Percentiles rank a stretch among this genome's conserved stretches.
These are phyloP conservation scores for Anomalospiza imberbis DNA, from an alignment of 2,797 vertebrate species.

Conservation along the genomic window DNA sequence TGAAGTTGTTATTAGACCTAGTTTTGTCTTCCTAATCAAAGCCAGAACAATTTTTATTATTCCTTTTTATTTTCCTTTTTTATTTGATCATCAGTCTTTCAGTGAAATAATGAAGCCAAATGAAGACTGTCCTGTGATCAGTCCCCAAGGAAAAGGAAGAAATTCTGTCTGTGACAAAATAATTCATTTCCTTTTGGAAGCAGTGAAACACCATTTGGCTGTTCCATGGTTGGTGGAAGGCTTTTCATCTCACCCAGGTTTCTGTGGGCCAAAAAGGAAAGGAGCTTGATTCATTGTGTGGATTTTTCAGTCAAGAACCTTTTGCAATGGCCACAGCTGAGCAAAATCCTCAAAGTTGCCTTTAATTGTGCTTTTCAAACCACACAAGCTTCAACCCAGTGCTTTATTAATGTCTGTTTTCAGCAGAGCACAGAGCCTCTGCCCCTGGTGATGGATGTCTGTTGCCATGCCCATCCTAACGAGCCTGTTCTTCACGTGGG, in stretches of 20 bases:
- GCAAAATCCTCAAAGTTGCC: not conserved
- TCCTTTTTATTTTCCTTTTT: not conserved
- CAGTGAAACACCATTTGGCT: not conserved
- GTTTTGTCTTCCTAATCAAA: not conserved
- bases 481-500: not conserved
- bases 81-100: not conserved
- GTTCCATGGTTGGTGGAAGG: not conserved
- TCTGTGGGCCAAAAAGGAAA: not conserved
- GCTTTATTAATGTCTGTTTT: not conserved
- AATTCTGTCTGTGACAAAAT: not conserved
- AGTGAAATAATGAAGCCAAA: not conserved
- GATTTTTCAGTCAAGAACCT: not conserved
- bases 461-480: not conserved
- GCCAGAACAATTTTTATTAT: not conserved
- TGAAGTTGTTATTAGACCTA: not conserved
- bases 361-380: not conserved
- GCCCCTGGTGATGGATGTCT: not conserved
- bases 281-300: not conserved
- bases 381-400: not conserved
- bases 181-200: not conserved
- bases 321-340: not conserved
- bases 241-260: not conserved
- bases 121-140: not conserved
- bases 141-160: not conserved
- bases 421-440: not conserved